Evolutionary conservation across 2,797 vertebrate species (phyloP).

Genomic region (Diplodus sargus): DNA sequence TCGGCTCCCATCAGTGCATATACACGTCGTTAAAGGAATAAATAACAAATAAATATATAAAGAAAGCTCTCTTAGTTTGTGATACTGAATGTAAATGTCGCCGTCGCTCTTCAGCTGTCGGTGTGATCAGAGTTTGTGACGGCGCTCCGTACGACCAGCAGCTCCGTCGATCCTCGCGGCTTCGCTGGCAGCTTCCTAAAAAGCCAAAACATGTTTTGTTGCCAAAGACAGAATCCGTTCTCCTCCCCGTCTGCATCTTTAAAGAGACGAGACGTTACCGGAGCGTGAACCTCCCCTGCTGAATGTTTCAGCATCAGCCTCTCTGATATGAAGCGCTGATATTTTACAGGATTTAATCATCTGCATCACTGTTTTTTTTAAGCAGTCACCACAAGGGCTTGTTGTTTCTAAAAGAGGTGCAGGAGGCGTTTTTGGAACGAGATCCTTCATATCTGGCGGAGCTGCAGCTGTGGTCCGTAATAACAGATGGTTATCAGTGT

Average conservation of each 20-base stretch:
- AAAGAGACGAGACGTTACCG: background rate
- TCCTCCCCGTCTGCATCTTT: background rate
- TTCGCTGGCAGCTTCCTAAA: slow-evolving; percentile 7
- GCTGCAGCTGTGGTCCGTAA: slow-evolving; percentile 54
- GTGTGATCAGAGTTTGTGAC: background rate
- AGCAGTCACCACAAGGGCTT: background rate
- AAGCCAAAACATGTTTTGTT: slow-evolving; percentile 21
- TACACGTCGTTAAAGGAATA: background rate
- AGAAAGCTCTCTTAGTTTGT: background rate
- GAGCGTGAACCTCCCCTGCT: background rate
- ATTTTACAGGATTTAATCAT: slow-evolving; percentile 25
- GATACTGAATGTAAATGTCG: background rate
- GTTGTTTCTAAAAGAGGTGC: background rate
- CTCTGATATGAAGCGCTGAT: background rate
- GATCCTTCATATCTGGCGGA: slow-evolving; percentile 1
- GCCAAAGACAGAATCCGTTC: slow-evolving; percentile 36
- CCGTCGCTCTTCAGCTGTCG: background rate
- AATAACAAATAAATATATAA: background rate
- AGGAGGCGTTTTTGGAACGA: background rate
- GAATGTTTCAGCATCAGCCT: background rate
- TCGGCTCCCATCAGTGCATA: background rate
- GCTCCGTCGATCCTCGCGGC: slow-evolving; percentile 2
- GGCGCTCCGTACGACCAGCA: background rate
- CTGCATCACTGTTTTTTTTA: background rate
- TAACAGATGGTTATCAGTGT: slow-evolving; percentile 50